Percentiles rank a stretch among this genome's conserved stretches.
phyloP scores from a whole-genome alignment of 2,888 invertebrate genomes.

The Tiphia femorata region DNA sequence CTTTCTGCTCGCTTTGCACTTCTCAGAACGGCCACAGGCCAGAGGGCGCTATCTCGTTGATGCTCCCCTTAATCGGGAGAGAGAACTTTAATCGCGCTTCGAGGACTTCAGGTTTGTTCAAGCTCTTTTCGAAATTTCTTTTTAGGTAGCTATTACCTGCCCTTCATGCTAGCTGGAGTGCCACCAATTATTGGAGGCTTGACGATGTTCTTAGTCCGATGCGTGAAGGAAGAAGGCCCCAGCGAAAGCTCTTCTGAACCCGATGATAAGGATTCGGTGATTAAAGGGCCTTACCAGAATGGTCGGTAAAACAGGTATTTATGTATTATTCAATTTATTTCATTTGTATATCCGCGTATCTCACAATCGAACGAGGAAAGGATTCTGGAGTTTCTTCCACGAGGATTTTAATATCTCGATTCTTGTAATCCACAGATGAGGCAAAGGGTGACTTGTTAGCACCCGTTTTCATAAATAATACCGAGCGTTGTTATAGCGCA shows the following conservation, averaged over 20 bases:
- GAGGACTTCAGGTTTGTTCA: neutral
- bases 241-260: constrained; percentile 27
- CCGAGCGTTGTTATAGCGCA: too few relatives aligned
- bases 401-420: too few relatives aligned
- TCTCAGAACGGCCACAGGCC: too few relatives aligned
- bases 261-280: constrained; percentile 36
- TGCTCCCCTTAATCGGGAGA: too few relatives aligned
- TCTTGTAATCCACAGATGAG: neutral
- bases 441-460: neutral
- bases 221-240: constrained; percentile 67
- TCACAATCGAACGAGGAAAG: neutral
- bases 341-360: neutral
- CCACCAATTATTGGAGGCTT: constrained; percentile 87
- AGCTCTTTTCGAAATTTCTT: constrained; percentile 6
- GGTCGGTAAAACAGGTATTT: constrained; percentile 59
- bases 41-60: too few relatives aligned
- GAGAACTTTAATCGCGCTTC: neutral
- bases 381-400: neutral
- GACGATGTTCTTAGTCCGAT: constrained; percentile 77
- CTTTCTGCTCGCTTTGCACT: too few relatives aligned
- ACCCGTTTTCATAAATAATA: neutral
- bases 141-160: constrained; percentile 78
- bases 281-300: constrained; percentile 56
- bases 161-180: constrained; percentile 86
- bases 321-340: constrained; percentile 26